Evolutionary conservation across 2,888 invertebrate genomes (phyloP).

Genomic region (Dichetophora obliterata): DNA sequence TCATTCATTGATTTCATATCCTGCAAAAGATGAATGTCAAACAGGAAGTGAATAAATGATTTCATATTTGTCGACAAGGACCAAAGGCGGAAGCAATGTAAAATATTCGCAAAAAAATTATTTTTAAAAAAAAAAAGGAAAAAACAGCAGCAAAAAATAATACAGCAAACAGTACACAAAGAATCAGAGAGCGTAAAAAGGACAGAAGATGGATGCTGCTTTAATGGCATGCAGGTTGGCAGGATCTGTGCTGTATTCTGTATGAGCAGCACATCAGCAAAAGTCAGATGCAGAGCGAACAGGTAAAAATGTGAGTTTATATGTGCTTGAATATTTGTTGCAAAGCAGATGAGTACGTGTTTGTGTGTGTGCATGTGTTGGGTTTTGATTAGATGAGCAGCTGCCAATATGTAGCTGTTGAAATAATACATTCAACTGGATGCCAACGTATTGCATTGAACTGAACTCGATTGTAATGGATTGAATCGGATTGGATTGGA

Average conservation of each 20-base stretch:
- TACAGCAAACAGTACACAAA: neutral
- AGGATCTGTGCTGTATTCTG: neutral
- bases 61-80: constrained; percentile 27
- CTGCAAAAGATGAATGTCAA: constrained; percentile 19
- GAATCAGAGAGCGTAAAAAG: neutral
- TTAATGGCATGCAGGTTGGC: neutral
- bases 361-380: neutral
- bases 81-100: constrained; percentile 2
- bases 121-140: neutral
- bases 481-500: constrained; percentile 9
- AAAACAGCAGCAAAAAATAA: neutral
- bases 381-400: constrained; percentile 30
- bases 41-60: constrained; percentile 32
- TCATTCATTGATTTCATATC: constrained; percentile 20
- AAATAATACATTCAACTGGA: constrained; percentile 14
- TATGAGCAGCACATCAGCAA: neutral
- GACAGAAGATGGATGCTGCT: neutral
- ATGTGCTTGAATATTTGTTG: neutral
- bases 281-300: neutral
- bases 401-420: neutral
- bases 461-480: neutral
- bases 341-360: neutral
- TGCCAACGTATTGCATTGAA: constrained; percentile 4
- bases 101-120: neutral
- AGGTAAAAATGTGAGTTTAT: neutral